Evolutionary conservation across 2,888 invertebrate genomes (phyloP), one percentile per base, ranked within the genome.

Genomic region (Asteroscopus sphinx): DNA sequence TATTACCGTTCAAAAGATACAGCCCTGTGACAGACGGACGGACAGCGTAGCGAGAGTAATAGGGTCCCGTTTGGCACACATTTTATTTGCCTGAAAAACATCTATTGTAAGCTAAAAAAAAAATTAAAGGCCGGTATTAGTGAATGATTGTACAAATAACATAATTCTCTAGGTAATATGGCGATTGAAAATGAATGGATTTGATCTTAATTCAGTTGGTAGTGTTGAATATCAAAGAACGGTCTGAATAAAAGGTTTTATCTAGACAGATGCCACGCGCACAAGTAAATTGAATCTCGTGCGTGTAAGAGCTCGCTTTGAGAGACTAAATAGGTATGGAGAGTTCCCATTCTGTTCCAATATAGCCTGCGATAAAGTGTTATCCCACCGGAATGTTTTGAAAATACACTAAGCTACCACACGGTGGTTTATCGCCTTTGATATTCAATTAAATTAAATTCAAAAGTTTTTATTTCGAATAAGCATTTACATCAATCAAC

Each of bases 251-350:
- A 51, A 56, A 64, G 57, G 37, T 51, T 71, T 51, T 66, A 66
- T 70, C 51, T 65, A 56, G 39, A 36, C 44, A 56, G 71, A 51
- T 52, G 49, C 56, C 66, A 66, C 49, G 66, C 46, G 42, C 57
- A 65, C 37, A 64, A 64, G 42, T 52, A 65, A 65, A 66, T 70
- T 36, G 71, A 65, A 70, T 66, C 39, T 40, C 36, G 47, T 56
- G 66, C 71, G 49, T 51, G 36, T 70, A 56, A 70, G 32, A 64
- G 42, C 46, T 36, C 51, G 66, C 65, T 56, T 55, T 64, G 51
- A 64, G 51, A 36, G 35, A 15, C 51, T 70, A 56, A 70, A 66
- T 56, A 44, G 44, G 32, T 51, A 65, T 49, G 26, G 30, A 44
- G 35, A 56, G 42, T 30, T 36, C 28, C 28, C 32, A 69, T 56